Conservation (phyloP, 2,888 invertebrate species). For the Tetragnatha montana region DNA sequence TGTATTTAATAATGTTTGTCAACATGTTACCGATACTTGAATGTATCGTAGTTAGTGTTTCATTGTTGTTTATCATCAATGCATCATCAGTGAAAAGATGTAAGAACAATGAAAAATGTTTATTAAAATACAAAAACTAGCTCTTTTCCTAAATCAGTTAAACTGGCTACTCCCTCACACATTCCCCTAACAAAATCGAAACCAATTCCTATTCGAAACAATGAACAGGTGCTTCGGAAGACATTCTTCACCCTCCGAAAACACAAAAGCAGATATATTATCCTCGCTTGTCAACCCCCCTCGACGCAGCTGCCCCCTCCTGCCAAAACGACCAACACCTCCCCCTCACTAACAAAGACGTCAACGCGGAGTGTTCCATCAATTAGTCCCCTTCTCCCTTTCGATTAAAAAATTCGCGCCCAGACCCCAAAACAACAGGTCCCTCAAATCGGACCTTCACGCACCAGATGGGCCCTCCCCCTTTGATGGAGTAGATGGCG, state of each 20-base stretch:
- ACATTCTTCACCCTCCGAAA: too few species aligned
- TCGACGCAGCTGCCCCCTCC: constrained; percentile 14
- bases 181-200: not conserved
- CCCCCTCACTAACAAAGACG: constrained; percentile 23
- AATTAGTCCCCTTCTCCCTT: constrained; percentile 40
- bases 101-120: too few species aligned
- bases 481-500: constrained; percentile 63
- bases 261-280: not conserved
- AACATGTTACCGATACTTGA: too few species aligned
- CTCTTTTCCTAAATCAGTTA: too few species aligned
- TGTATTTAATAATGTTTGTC: too few species aligned
- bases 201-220: not conserved
- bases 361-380: constrained; percentile 38
- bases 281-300: not conserved
- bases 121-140: too few species aligned
- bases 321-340: not conserved
- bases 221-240: not conserved
- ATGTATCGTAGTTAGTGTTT: too few species aligned
- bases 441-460: constrained; percentile 57
- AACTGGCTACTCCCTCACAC: not conserved
- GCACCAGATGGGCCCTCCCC: constrained; percentile 42
- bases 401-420: constrained; percentile 40
- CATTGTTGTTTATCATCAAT: too few species aligned
- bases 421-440: constrained; percentile 55
- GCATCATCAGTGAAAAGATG: too few species aligned